Base-by-base conservation (phyloP, 2,113 vertebrate species). In the Zosterops lateralis region DNA sequence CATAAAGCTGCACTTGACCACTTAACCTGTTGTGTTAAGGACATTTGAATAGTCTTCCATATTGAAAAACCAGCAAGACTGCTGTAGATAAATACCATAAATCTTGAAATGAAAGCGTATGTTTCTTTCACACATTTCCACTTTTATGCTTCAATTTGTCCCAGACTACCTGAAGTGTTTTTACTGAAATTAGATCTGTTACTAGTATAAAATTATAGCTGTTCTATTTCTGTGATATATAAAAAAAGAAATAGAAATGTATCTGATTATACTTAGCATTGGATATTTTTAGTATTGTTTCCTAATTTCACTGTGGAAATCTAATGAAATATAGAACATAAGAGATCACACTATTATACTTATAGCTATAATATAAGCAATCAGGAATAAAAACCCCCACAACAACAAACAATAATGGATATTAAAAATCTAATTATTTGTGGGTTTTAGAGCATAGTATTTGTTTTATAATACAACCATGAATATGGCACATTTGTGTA, bases 371-470 rank as follows among this genome's bases (percentile, higher is more conserved):
- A 89, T 34, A 83, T 17, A 90, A 48, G 47, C 40, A 67, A 92
- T 53, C 20, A 67, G 21, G 54, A 79, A 86, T 45, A 5, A 54
- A 61, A 15, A 20, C 12, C 3, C 38, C 38, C 38, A 15, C 5
- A 29, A 56, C 9, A 29, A 48, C n/a, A 53, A 31, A 61, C 17
- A 32, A 38, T 57, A 95, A 85, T 36, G 60, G 83, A 72, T 91
- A 96, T 92, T 83, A 88, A 96, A 91, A 93, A 78, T 51, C 73
- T 82, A 96, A 96, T 89, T 70, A 94, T 88, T 96, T 50, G 25
- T 93, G 90, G 64, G 26, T 8, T 95, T 94, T 88, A 92, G 83
- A 94, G 77, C 31, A 61, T 25, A 40, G 38, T 32, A 67, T 85
- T 93, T 84, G 72, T 72, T 96, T 96, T 82, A 80, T 32, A 79